Base-by-base conservation (phyloP, 2,888 invertebrate genomes). In the Lochmaea crataegi region DNA sequence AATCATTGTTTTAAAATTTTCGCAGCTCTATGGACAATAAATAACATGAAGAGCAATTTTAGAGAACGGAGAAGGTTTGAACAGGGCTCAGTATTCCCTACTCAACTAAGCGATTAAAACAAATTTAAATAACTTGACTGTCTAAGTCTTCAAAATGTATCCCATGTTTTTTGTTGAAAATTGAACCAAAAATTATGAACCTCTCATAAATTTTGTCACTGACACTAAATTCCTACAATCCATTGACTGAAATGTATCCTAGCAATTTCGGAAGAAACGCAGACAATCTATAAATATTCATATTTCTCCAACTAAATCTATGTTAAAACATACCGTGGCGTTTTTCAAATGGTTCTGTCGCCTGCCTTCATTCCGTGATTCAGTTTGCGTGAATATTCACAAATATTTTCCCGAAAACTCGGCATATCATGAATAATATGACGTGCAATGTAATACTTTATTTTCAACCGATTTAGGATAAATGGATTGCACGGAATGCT, bases 381-480 rank as follows among this genome's bases (percentile, higher is more conserved):
- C 5, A 53, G 38, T 65, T 66, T 53, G 60, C 71, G 71, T 71
- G 71, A 71, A 60, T 57, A 66, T 71, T 65, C 60, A 51, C 71
- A 66, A 71, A 65, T 66, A 66, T 71, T 71, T 60, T 61, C 53
- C 70, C 58, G 22, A 60, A 68, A 68, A 51, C 51, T 60, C 60
- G 66, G 60, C 38, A 66, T 71, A 71, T 71, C 71, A 61, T 65
- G 65, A 65, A 71, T 65, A 64, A 65, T 45, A 65, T 71, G 71
- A 71, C 66, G 71, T 71, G 61, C 66, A 65, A 66, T 60, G 38
- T 58, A 48, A 58, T 66, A 66, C 61, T 71, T 66, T 61, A 71
- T 71, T 58, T 71, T 18, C 16, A 41, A 61, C 60, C 61, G 51
- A 38, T 68, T 68, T 61, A 51, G 68, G 68, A 68, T 58, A 68